These are phyloP conservation scores for Pemphredon lugubris DNA, from an alignment of 2,888 invertebrate species.

Conservation along the genomic window DNA sequence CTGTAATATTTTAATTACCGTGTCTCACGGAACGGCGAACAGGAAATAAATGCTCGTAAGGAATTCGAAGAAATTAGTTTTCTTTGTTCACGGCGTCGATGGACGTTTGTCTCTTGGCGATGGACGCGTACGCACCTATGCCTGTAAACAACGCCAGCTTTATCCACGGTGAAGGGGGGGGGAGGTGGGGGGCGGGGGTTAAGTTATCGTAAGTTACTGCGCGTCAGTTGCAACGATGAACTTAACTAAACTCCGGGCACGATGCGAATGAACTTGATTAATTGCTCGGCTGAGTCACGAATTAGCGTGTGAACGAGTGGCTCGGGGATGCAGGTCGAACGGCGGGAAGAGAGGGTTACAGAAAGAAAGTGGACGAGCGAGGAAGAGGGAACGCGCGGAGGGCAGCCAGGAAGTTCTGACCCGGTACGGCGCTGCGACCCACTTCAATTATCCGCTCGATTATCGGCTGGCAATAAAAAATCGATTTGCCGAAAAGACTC, in stretches of 20 bases:
- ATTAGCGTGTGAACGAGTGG: constrained; percentile 63
- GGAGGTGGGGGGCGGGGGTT: no score
- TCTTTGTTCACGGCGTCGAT: no score
- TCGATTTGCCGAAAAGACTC: constrained; percentile 41
- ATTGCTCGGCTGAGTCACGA: constrained; percentile 72
- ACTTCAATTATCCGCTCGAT: constrained; percentile 43
- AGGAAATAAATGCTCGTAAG: neutral
- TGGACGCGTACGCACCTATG: no score
- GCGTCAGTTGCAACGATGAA: constrained; percentile 46
- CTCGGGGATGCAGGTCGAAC: constrained; percentile 30
- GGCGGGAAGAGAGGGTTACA: constrained; percentile 18
- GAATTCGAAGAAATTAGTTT: neutral
- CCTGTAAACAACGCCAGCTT: no score
- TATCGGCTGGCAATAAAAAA: constrained; percentile 62
- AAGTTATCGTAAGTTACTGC: constrained; percentile 33
- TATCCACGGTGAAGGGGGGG: no score
- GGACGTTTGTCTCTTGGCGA: no score
- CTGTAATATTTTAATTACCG: no score
- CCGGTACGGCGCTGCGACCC: constrained; percentile 51
- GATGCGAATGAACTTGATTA: constrained; percentile 72
- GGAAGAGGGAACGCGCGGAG: constrained; percentile 25
- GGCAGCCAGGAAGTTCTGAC: constrained; percentile 49
- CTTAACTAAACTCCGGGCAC: constrained; percentile 57
- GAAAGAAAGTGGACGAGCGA: constrained; percentile 15
- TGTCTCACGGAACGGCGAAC: no score